Evolutionary conservation across 2,888 invertebrate species (phyloP), one percentile per base, ranked within the genome.

Genomic region (Epinotia demarniana): DNA sequence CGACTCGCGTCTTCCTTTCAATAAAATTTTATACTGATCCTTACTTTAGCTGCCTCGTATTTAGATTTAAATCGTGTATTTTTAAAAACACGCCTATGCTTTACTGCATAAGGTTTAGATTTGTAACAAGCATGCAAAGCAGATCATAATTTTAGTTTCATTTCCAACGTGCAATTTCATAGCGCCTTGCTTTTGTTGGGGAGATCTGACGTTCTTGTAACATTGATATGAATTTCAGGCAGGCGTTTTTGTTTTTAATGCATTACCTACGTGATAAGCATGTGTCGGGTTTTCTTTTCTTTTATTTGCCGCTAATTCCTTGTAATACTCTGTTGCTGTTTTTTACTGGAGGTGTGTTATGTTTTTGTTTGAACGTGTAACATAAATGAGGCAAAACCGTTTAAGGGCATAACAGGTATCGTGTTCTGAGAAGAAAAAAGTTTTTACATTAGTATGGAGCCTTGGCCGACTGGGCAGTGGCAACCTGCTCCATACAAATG

Each of bases 211-310:
- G 9, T 58, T 46, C 33, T 43, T n/a, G 58, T 12, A 39, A 33
- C 12, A 5, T 58, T 70, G 63, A 49, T 75, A 70, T 74, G 23
- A 43, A 66, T 75, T 70, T 70, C 23, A 9, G n/a, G 3, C 70
- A 60, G 70, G 75, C 70, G 64, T 39, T 75, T 53, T 53, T 33
- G 58, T 69, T 49, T 69, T 33, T 6, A n/a, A 67, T 39, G n/a
- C 16, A n/a, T 19, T 27, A 27, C 0, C 3, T 33, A 43, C n/a
- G 16, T 5, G 8, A n/a, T 67, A 39, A 9, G 55, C 0, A 19
- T 39, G 8, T 39, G 8, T 39, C 9, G 1, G 2, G 39, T 39
- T 39, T 39, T 2, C 2, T 39, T 39, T 39, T 13, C 2, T 6
- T 57, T 57, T 2, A 58, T 58, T 16, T 55, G 6, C n/a, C 16